Conservation (phyloP, 2,797 vertebrate species). For the Girardinus metallicus region DNA sequence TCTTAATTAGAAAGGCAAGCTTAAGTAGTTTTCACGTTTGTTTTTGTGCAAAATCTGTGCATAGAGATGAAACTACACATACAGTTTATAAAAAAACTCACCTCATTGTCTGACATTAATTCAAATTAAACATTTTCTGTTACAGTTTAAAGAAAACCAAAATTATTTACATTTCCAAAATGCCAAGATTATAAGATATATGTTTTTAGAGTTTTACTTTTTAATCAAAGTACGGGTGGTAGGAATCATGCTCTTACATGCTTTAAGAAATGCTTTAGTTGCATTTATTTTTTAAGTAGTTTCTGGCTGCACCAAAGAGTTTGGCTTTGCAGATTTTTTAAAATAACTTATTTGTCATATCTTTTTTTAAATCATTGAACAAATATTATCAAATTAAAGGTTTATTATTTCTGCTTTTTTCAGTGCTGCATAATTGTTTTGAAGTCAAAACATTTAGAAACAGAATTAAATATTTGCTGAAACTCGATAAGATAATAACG, state of each 20-base stretch:
- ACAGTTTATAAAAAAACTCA: neutral
- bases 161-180: neutral
- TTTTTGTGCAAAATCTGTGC: neutral
- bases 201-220: neutral
- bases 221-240: neutral
- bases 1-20: neutral
- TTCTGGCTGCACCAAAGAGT: neutral
- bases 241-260: too few species aligned
- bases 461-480: neutral
- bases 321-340: neutral
- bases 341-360: neutral
- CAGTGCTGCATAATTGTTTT: neutral
- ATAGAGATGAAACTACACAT: neutral
- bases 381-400: neutral
- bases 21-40: neutral
- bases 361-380: neutral
- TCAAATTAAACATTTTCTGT: neutral
- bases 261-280: neutral
- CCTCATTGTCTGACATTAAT: neutral
- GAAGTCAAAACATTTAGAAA: neutral
- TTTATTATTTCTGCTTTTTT: too few species aligned
- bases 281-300: neutral
- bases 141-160: neutral
- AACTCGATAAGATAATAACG: neutral
- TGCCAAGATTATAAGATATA: neutral